Evolutionary conservation across 2,113 vertebrate species (phyloP).

Genomic region (Oryzias celebensis): DNA sequence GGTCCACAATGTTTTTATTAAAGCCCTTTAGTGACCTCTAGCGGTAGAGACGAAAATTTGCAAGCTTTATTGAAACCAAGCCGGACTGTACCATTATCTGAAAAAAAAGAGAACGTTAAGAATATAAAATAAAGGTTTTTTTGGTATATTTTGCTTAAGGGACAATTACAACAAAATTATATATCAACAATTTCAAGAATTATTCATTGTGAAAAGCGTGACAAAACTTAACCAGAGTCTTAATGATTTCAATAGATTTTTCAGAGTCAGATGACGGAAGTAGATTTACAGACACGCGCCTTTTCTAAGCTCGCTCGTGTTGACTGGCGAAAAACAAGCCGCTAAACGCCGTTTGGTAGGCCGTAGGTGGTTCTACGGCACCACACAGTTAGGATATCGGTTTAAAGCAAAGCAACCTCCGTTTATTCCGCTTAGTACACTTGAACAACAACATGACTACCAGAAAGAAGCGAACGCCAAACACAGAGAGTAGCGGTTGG

Average conservation of each 20-base stretch:
- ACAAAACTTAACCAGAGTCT: too few species aligned
- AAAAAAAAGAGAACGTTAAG: background rate
- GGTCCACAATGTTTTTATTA: background rate
- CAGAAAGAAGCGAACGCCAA: conserved; percentile 73
- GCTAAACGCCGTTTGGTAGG: too few species aligned
- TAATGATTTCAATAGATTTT: background rate
- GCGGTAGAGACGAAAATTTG: background rate
- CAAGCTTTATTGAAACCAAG: background rate
- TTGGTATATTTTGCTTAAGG: rapidly evolving
- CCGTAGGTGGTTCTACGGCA: too few species aligned
- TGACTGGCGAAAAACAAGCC: conserved; percentile 1
- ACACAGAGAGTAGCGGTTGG: conserved; percentile 67
- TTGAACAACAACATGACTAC: conserved; percentile 56
- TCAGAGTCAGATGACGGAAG: conserved; percentile 10
- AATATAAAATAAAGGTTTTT: background rate
- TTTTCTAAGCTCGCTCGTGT: conserved; percentile 60
- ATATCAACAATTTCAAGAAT: too few species aligned
- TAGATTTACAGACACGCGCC: conserved; percentile 39
- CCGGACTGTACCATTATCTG: conserved; percentile 31
- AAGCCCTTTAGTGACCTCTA: conserved; percentile 40
- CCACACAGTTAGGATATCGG: background rate
- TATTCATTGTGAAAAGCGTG: too few species aligned
- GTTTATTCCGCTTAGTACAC: background rate
- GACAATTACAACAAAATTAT: too few species aligned
- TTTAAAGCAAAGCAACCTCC: background rate